Evolutionary conservation across 1,140 invertebrate species (phyloP), one percentile per base, ranked within the genome.

Genomic region (Elymnias hypermnestra): DNA sequence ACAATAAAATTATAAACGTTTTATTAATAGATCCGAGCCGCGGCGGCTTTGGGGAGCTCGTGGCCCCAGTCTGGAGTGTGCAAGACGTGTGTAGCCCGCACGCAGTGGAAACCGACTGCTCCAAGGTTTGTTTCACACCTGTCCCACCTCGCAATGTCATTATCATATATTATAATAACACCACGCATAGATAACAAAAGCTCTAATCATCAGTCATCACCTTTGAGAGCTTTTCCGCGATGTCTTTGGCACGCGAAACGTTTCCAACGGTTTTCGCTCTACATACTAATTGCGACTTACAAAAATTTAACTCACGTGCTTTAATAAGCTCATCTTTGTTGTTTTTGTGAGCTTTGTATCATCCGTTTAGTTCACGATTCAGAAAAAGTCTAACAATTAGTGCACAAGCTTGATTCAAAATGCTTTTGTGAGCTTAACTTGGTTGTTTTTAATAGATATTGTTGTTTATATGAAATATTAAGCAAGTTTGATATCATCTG

Each of bases 1-100:
- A 83, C 77, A 83, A 83, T 83, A 77, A 83, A 83, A 81, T 83
- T 83, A 83, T 83, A 81, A 77, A 65, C 73, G 49, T 59, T 74
- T 83, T 29, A 79, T 69, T 82, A 82, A 83, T 82, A 82, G 68
- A 51, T 19, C 10, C 21, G 39, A 50, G 39, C 39, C 39, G 22
- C 28, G 15, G 15, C 39, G 40, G 31, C 31, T 49, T 46, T 41
- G 35, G 45, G 22, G 47, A 55, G 49, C 55, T 48, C 48, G 63
- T 67, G 65, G 67, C 70, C 56, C 52, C 43, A 62, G 42, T 64
- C 61, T 69, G 70, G 68, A 72, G 60, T 57, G 51, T 62, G 63
- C 62, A 68, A 73, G 57, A 66, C 79, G 76, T 75, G 72, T 66
- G 68, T 55, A 63, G 65, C 68, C 70, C 63, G 47, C 58, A 71